Evolutionary conservation across 2,797 vertebrate genomes (phyloP).

Genomic region (Cichlasoma orientale): DNA sequence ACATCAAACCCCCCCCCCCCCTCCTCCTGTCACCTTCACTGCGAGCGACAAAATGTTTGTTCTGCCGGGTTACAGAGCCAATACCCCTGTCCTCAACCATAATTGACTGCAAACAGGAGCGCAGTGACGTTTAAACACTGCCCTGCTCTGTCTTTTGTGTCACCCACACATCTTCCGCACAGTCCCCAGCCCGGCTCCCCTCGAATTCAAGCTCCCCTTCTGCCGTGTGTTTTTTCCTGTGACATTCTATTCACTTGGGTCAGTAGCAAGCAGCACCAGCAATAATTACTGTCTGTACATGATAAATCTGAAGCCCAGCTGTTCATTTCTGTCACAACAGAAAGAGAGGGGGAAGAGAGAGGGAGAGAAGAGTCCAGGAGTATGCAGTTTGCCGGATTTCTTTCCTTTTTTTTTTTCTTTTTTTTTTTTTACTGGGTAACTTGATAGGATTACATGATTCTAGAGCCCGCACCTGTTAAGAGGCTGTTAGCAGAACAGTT

Average conservation of each 20-base stretch:
- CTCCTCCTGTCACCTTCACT: slow-evolving; percentile 60
- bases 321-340: slow-evolving; percentile 82
- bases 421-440: slow-evolving; percentile 78
- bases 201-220: slow-evolving; percentile 45
- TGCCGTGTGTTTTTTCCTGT: slow-evolving; percentile 65
- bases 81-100: slow-evolving; percentile 75
- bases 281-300: slow-evolving; percentile 89
- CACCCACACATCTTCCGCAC: slow-evolving; percentile 29
- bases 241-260: slow-evolving; percentile 86
- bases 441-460: slow-evolving; percentile 87
- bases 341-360: slow-evolving; percentile 39
- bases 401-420: slow-evolving; percentile 43
- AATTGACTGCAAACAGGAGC: slow-evolving; percentile 83
- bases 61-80: slow-evolving; percentile 70
- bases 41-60: slow-evolving; percentile 74
- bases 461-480: slow-evolving; percentile 86
- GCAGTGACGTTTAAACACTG: slow-evolving; percentile 76
- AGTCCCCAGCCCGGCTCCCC: slow-evolving; percentile 39
- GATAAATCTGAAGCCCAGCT: slow-evolving; percentile 88
- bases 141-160: slow-evolving; percentile 62
- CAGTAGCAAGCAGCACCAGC: slow-evolving; percentile 86
- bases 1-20: slow-evolving; percentile 22
- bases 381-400: slow-evolving; percentile 80
- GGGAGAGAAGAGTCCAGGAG: slow-evolving; percentile 56
- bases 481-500: slow-evolving; percentile 86